Base-by-base conservation (phyloP, 2,888 invertebrate species). In the Scrobipalpa atriplicella region DNA sequence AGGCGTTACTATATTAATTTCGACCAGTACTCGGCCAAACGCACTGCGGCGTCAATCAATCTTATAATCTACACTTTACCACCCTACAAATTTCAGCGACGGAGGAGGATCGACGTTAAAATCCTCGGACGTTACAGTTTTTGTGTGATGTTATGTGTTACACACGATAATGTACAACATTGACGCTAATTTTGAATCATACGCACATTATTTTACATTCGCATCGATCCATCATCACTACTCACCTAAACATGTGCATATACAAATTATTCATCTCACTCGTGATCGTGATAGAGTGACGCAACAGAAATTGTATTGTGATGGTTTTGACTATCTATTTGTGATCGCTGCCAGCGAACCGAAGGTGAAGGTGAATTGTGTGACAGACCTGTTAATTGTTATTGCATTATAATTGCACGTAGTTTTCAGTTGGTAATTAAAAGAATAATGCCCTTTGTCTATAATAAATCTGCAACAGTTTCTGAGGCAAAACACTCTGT, bases 291-390 rank as follows among this genome's bases (percentile, higher is more conserved):
- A 38, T 58, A 38, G 38, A n/a, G 38, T 58, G 58, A 58, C 58
- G 58, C 58, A 58, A 58, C 16, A 16, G 6, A 38, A 58, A 58
- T 58, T 38, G 58, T 58, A 38, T 58, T 58, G 36, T 58, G 63
- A 52, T 63, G 18, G 38, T 63, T 63, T 52, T 51, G 51, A 63
- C 52, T 52, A 52, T 63, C 36, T 62, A 62, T 47, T 18, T 16
- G 13, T n/a, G 51, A 18, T 63, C 8, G 63, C 3, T 63, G 63
- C 63, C 63, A 63, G 52, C 36, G 18, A 36, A 38, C 19, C 16
- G 52, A 63, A 63, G 63, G 63, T 63, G 63, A 63, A 63, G 63
- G 63, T 63, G 52, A 52, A 16, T 58, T n/a, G 36, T 58, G 58
- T 38, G 29, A 56, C n/a, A 58, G n/a, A 58, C 58, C 58, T 58